phyloP scores from a whole-genome alignment of 2,797 vertebrate genomes.

The Bucorvus abyssinicus region DNA sequence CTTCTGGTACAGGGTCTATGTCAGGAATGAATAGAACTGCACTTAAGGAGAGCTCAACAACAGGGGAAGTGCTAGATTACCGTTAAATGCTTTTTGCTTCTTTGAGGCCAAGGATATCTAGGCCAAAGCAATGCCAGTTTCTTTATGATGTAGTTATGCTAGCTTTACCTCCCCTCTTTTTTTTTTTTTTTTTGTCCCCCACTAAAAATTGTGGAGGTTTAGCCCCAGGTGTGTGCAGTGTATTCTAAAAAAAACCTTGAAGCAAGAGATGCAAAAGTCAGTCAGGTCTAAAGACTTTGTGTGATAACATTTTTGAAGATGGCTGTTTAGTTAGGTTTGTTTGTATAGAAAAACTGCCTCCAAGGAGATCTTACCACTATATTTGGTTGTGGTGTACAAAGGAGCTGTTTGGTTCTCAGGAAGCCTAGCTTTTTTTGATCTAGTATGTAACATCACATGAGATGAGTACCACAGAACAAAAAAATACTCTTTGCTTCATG shows the following conservation, averaged over 20 bases:
- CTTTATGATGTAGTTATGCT: neutral
- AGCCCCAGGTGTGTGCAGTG: neutral
- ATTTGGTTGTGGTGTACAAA: neutral
- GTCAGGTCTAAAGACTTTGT: neutral
- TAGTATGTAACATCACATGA: neutral
- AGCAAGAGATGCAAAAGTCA: neutral
- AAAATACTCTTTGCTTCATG: neutral
- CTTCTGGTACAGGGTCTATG: rapidly evolving
- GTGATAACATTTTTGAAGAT: neutral
- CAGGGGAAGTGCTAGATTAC: neutral
- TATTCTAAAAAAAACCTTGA: neutral
- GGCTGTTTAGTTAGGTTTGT: neutral
- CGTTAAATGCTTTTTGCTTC: neutral
- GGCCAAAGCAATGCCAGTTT: neutral
- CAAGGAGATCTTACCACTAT: neutral
- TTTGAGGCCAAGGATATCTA: neutral
- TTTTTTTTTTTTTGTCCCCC: rapidly evolving
- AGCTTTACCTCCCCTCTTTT: neutral
- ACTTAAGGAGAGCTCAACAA: neutral
- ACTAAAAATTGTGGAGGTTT: neutral
- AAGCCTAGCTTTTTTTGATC: neutral
- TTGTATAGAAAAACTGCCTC: neutral
- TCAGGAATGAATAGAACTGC: neutral
- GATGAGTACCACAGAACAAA: neutral
- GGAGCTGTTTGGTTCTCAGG: neutral